phyloP scores from a whole-genome alignment of 2,888 invertebrate genomes.

The Drosophila testacea region DNA sequence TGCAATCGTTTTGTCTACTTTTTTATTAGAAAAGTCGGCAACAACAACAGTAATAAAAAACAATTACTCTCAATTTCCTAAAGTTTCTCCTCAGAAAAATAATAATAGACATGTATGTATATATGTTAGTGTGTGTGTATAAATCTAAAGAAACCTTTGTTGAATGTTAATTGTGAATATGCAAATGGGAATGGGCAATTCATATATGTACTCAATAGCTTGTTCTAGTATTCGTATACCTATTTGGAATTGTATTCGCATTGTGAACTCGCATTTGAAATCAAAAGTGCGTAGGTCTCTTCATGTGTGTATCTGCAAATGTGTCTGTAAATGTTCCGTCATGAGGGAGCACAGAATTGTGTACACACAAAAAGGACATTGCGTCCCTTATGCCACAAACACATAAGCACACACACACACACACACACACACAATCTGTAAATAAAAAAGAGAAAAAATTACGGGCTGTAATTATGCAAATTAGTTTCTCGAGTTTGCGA shows the following conservation, averaged over 20 bases:
- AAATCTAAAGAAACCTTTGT: conserved; percentile 12
- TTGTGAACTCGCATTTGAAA: conserved; percentile 34
- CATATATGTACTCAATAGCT: conserved; percentile 6
- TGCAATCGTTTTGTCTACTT: conserved; percentile 25
- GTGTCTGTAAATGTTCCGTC: conserved; percentile 22
- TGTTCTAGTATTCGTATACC: conserved; percentile 2
- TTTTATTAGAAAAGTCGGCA: conserved; percentile 9
- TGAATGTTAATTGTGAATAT: conserved; percentile 53
- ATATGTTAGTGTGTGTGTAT: conserved; percentile 3
- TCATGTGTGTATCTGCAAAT: conserved; percentile 38
- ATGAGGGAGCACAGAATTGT: conserved; percentile 31
- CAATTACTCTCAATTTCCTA: conserved; percentile 21
- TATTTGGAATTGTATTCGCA: conserved; percentile 17
- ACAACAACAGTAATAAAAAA: conserved; percentile 13
- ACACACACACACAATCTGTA: conserved; percentile 31
- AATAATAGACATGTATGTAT: conserved; percentile 7
- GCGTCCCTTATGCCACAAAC: conserved; percentile 67
- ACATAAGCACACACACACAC: conserved; percentile 10
- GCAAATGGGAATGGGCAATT: conserved; percentile 33
- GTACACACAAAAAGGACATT: conserved; percentile 71
- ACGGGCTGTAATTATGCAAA: conserved; percentile 80
- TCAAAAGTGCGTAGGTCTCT: conserved; percentile 59
- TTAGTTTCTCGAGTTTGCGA: conserved; percentile 66
- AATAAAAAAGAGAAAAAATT: conserved; percentile 54
- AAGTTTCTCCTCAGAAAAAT: conserved; percentile 27